These are phyloP conservation scores for Ictalurus furcatus DNA, from an alignment of 2,113 vertebrate genomes.

Conservation along the genomic window DNA sequence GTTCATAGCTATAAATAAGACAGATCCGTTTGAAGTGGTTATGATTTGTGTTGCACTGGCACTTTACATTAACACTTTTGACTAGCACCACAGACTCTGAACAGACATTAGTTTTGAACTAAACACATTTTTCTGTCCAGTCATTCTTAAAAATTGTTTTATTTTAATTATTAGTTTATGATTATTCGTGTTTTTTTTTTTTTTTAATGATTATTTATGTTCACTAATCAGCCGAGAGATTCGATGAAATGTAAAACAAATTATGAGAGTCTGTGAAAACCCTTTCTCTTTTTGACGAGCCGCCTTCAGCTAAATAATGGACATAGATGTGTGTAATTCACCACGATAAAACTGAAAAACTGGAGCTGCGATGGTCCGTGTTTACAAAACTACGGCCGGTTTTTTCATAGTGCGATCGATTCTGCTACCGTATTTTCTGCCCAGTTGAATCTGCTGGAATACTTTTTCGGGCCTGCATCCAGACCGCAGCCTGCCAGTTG, in stretches of 20 bases:
- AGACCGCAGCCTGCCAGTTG: neutral
- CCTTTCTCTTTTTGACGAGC: neutral
- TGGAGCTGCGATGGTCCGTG: neutral
- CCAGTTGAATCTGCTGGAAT: neutral
- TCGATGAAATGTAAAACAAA: neutral
- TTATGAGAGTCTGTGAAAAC: neutral
- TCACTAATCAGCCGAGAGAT: constrained; percentile 9
- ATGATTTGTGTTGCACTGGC: neutral
- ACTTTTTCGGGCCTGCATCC: neutral
- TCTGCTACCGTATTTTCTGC: neutral
- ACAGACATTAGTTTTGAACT: neutral
- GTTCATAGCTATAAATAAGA: neutral
- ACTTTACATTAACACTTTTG: neutral
- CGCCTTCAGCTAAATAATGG: neutral
- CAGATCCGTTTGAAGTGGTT: neutral
- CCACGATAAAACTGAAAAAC: neutral
- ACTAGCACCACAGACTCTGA: neutral
- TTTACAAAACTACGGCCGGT: neutral
- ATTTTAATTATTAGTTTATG: too few relatives aligned
- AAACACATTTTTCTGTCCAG: neutral
- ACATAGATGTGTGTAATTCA: neutral
- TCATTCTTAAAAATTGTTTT: neutral
- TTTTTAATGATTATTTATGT: too few relatives aligned
- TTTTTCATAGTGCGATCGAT: neutral
- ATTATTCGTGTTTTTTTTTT: too few relatives aligned